phyloP scores from a whole-genome alignment of 2,113 vertebrate genomes.

The Phylloscopus whistleri region DNA sequence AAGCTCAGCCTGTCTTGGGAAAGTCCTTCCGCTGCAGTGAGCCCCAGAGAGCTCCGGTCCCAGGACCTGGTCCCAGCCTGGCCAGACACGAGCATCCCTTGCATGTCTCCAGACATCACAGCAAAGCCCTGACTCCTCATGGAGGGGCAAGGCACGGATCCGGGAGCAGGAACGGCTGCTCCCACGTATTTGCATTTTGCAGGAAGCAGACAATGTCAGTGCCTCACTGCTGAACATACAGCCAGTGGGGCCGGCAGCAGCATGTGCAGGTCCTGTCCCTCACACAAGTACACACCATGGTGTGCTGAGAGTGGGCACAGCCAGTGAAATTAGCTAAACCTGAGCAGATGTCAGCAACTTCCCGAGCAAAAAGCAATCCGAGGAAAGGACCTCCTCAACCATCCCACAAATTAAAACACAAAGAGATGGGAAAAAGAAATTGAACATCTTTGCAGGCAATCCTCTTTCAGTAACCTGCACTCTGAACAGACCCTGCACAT shows the following conservation, averaged over 20 bases:
- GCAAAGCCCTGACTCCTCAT: background rate
- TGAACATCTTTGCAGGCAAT: background rate
- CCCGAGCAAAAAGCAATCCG: background rate
- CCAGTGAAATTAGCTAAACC: background rate
- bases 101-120: background rate
- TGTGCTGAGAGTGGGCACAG: accelerated
- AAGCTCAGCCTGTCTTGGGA: background rate
- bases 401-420: background rate
- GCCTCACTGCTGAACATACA: background rate
- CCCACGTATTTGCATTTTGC: background rate
- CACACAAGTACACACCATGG: background rate
- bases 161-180: background rate
- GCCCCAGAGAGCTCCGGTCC: background rate
- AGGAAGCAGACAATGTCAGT: background rate
- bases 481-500: background rate
- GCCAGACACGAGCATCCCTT: background rate
- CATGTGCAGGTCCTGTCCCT: background rate
- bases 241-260: accelerated
- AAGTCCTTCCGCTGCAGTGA: background rate
- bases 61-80: background rate
- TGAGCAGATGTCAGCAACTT: background rate
- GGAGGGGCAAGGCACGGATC: background rate
- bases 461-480: background rate
- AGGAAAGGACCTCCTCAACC: background rate
- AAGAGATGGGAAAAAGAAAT: background rate